Evolutionary conservation across 2,888 invertebrate genomes (phyloP).

Genomic region (Amphiduros pacificus): DNA sequence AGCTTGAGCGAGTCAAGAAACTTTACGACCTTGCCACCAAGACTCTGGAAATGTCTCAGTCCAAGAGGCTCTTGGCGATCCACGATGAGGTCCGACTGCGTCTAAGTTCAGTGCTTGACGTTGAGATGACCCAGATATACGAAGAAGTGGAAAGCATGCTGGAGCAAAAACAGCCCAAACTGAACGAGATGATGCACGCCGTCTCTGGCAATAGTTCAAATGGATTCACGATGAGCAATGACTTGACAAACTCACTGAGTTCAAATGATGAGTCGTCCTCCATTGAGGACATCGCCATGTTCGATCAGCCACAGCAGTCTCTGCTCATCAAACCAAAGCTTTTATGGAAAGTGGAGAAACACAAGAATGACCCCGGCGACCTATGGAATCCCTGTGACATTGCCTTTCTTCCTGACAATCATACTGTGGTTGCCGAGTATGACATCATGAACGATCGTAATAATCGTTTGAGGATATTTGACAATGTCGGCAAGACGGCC

Average conservation of each 20-base stretch:
- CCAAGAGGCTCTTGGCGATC: constrained; percentile 24
- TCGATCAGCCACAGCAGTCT: background rate
- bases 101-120: constrained; percentile 20
- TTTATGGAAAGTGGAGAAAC: constrained; percentile 31
- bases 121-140: constrained; percentile 24
- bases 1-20: constrained; percentile 13
- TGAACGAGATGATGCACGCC: constrained; percentile 4
- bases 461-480: constrained; percentile 26
- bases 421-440: constrained; percentile 31
- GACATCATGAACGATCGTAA: constrained; percentile 29
- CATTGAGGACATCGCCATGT: background rate
- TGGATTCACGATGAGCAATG: background rate
- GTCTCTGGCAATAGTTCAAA: background rate
- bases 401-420: constrained; percentile 19
- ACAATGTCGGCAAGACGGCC: constrained; percentile 14
- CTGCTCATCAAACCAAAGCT: constrained; percentile 28
- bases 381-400: constrained; percentile 30
- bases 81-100: constrained; percentile 20
- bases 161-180: background rate
- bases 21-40: constrained; percentile 25
- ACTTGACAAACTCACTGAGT: too few species aligned
- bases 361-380: constrained; percentile 25
- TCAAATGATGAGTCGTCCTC: background rate
- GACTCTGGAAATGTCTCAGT: constrained; percentile 24
- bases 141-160: constrained; percentile 11